Evolutionary conservation across 2,113 vertebrate species (phyloP).

Genomic region (Lathamus discolor): DNA sequence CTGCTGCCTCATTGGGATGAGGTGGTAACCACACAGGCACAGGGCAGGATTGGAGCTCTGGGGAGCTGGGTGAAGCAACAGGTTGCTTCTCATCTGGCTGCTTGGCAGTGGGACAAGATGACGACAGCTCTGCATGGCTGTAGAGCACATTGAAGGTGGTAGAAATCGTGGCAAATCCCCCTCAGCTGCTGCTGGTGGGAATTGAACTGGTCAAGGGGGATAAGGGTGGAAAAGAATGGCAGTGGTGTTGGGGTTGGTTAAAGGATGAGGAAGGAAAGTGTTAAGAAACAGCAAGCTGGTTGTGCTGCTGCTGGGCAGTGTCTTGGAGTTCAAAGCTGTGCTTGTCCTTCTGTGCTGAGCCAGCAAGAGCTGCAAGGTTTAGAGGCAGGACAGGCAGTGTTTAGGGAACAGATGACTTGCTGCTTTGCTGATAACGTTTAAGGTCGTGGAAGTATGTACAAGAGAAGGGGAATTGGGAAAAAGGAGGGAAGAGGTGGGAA

Average conservation of each 20-base stretch:
- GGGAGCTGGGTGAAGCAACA: background rate
- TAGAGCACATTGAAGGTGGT: accelerated
- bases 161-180: background rate
- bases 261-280: background rate
- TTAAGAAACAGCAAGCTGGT: background rate
- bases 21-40: background rate
- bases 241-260: background rate
- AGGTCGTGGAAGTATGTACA: background rate
- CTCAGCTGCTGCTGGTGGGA: background rate
- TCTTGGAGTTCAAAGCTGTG: background rate
- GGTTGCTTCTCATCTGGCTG: background rate
- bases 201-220: background rate
- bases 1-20: background rate
- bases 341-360: slow-evolving; percentile 22
- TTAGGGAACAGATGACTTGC: background rate
- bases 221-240: accelerated
- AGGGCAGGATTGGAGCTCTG: background rate
- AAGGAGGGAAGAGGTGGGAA: background rate
- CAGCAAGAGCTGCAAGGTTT: background rate
- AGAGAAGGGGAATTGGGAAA: background rate
- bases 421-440: background rate
- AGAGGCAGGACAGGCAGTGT: background rate
- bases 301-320: background rate
- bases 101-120: background rate
- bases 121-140: background rate